A percentile compares a stretch with the other conserved stretches of the same genome.
Evolutionary conservation across 2,888 invertebrate genomes (phyloP).

Genomic region (Leptopilina drosophilae): DNA sequence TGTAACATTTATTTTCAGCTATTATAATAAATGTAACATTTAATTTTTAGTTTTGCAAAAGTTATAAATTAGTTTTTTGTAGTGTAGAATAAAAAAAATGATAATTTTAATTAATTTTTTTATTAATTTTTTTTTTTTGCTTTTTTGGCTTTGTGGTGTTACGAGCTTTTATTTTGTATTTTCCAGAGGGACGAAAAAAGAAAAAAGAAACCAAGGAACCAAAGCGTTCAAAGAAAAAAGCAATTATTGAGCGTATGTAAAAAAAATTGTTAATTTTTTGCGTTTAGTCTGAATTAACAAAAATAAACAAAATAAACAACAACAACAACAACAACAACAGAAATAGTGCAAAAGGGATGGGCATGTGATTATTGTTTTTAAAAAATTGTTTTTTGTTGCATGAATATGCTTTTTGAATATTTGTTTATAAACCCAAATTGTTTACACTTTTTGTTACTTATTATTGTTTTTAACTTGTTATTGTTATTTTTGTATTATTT

Average conservation of each 20-base stretch:
- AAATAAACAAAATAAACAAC: neutral
- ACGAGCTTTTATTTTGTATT: conserved; percentile 41
- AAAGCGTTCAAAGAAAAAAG: conserved; percentile 31
- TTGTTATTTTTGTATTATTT: too few relatives aligned
- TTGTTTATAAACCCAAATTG: neutral
- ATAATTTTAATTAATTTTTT: neutral
- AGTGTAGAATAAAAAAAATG: too few relatives aligned
- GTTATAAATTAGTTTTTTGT: neutral
- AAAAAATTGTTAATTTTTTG: neutral
- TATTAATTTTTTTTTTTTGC: conserved; percentile 4
- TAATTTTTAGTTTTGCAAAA: too few relatives aligned
- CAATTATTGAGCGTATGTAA: conserved; percentile 35
- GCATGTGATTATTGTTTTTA: neutral
- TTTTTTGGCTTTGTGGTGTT: conserved; percentile 20
- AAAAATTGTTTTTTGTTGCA: conserved; percentile 2
- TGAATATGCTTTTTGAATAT: neutral
- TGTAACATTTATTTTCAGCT: too few relatives aligned
- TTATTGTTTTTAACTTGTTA: too few relatives aligned
- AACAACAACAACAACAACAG: neutral
- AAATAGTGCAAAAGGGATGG: conserved; percentile 1
- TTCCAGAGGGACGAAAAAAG: conserved; percentile 34
- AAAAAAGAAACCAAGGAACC: conserved; percentile 37
- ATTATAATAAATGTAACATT: too few relatives aligned
- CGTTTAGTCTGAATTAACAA: conserved; percentile 6
- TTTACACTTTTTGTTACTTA: too few relatives aligned